Conservation (phyloP, 1,140 invertebrate genomes). For the Scylla paramamosain region DNA sequence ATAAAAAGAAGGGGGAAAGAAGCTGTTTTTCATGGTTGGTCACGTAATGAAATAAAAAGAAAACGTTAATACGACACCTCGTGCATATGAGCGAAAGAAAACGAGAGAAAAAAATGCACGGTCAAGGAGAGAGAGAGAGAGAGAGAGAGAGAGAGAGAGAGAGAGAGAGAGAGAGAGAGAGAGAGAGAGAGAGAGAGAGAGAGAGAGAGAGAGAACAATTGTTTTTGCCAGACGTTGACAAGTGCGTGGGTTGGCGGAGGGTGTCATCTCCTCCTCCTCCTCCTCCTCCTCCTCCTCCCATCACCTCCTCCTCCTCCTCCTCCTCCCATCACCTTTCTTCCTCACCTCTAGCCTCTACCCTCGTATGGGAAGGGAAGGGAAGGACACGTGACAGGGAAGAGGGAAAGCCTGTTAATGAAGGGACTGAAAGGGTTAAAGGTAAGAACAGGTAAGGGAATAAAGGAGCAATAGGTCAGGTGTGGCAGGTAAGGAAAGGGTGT, state of each 20-base stretch:
- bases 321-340: background rate
- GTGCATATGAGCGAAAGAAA: background rate
- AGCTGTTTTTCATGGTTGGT: background rate
- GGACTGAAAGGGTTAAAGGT: background rate
- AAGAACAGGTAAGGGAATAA: background rate
- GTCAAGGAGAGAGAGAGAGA: background rate
- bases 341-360: background rate
- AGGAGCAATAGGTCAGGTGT: background rate
- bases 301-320: background rate
- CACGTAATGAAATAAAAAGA: background rate
- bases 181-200: background rate
- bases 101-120: background rate
- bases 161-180: background rate
- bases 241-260: background rate
- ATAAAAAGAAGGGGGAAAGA: background rate
- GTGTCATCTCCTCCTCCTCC: background rate
- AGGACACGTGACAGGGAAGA: background rate
- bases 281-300: background rate
- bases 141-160: slow-evolving; percentile 33
- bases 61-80: background rate
- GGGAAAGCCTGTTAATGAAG: background rate
- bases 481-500: background rate
- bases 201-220: background rate
- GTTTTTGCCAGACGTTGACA: background rate
- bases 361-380: background rate